A percentile compares a stretch with the other conserved stretches of the same genome.
These are phyloP conservation scores for Zaprionus vittiger DNA, from an alignment of 1,140 invertebrate species.

Conservation along the genomic window DNA sequence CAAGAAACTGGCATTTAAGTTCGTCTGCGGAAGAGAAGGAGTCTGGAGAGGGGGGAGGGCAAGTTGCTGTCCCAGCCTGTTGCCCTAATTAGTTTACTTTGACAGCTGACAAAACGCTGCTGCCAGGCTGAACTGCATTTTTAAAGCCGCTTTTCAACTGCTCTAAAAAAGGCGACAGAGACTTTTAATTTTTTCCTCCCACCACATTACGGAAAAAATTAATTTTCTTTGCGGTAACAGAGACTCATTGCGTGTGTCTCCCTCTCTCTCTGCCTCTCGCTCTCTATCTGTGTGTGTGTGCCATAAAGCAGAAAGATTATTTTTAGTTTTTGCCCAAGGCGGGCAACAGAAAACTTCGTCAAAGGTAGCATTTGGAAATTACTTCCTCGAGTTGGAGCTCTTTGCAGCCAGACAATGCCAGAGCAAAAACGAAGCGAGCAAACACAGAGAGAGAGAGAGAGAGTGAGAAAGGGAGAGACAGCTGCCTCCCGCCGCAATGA, in stretches of 20 bases:
- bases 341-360: constrained; percentile 29
- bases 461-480: constrained; percentile 4
- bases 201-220: constrained; percentile 16
- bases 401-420: background rate
- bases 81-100: constrained; percentile 48
- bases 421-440: background rate
- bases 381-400: constrained; percentile 9
- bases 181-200: background rate
- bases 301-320: constrained; percentile 28
- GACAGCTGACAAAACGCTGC: constrained; percentile 22
- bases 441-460: background rate
- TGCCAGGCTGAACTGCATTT: constrained; percentile 3
- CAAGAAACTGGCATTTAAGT: constrained; percentile 11
- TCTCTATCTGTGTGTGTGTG: constrained; percentile 7
- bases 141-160: constrained; percentile 15
- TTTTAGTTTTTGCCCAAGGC: constrained; percentile 22
- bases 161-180: constrained; percentile 8
- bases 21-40: background rate
- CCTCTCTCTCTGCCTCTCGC: background rate
- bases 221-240: constrained; percentile 27
- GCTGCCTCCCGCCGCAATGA: background rate
- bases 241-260: background rate
- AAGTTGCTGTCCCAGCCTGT: constrained; percentile 8
- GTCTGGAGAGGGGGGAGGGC: background rate
- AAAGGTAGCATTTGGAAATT: constrained; percentile 30